Evolutionary conservation across 2,888 invertebrate species (phyloP), one percentile per base, ranked within the genome.

Genomic region (Ectemnius lituratus): DNA sequence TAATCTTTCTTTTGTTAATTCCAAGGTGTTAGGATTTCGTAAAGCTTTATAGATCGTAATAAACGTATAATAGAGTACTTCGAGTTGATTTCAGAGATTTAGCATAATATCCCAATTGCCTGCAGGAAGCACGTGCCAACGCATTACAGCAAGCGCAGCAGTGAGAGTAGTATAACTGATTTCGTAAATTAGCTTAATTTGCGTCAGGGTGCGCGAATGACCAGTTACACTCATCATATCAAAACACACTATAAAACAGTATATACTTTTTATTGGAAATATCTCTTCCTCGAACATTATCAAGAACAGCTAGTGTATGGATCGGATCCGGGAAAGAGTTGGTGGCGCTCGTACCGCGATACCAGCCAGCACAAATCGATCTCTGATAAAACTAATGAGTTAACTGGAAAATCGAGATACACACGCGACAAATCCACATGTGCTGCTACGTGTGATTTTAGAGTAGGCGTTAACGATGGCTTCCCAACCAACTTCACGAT

Each of bases 401-500:
- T 37, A 45, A 62, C 37, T 28, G 58, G 45, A 28, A 67, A 72
- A 57, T 56, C 60, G 60, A 67, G 59, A 65, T 72, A 65, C 63
- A 58, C 62, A 37, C 37, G 52, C 72, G 57, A 59, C 71, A 46
- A 46, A 58, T 13, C 37, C 64, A 62, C 47, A 57, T 70, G 68
- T 20, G 62, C 75, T 64, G 68, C 65, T 66, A 70, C 70, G 72
- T 64, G 47, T 61, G 13, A 69, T 80, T 37, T 37, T 37, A 37
- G 37, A 37, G 82, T 82, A 82, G 82, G 82, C 82, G 82, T 82
- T 58, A 82, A 82, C 82, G 74, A 82, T 82, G 82, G 82, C 82
- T 74, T 68, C 82, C 80, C 18, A 65, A 60, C 57, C 28, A 67
- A 62, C 37, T 67, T 62, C 45, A 71, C 37, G 37, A 59, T 59